A percentile compares a stretch with the other conserved stretches of the same genome.
Conservation (phyloP, 2,797 vertebrate genomes). For the Bovichtus variegatus region DNA sequence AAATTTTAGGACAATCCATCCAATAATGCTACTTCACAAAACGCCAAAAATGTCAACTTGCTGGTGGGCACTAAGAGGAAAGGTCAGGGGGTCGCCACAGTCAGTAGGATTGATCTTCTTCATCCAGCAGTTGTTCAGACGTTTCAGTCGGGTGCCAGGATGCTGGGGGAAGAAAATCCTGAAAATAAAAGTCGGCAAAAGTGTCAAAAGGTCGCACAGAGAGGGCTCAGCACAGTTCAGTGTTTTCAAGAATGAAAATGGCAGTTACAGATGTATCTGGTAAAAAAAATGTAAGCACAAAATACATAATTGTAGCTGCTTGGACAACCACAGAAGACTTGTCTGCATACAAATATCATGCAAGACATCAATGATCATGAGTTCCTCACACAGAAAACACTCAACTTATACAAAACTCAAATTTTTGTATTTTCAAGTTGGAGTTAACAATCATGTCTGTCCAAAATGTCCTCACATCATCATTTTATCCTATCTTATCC, state of each 20-base stretch:
- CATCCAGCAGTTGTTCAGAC: not conserved
- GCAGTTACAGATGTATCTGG: conserved; percentile 15
- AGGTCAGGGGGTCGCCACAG: not conserved
- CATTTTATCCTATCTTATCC: no score
- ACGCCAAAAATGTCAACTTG: not conserved
- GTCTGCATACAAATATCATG: conserved; percentile 25
- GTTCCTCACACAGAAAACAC: conserved; percentile 10
- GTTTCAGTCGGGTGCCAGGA: not conserved
- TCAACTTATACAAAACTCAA: conserved; percentile 19
- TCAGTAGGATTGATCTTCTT: conserved; percentile 3
- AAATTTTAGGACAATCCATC: not conserved
- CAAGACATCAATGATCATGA: not conserved
- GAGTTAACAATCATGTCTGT: no score
- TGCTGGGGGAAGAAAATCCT: not conserved
- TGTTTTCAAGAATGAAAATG: conserved; percentile 29
- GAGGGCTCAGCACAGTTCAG: conserved; percentile 1
- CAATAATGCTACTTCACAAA: not conserved
- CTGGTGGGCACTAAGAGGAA: not conserved
- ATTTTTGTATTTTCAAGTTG: no score
- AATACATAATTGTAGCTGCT: conserved; percentile 26
- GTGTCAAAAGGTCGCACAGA: not conserved
- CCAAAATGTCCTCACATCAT: no score
- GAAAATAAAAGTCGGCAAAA: not conserved
- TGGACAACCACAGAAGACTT: conserved; percentile 3
- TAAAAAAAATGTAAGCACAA: conserved; percentile 21